Conservation (phyloP, 1,140 invertebrate genomes). For the Hestina assimilis region DNA sequence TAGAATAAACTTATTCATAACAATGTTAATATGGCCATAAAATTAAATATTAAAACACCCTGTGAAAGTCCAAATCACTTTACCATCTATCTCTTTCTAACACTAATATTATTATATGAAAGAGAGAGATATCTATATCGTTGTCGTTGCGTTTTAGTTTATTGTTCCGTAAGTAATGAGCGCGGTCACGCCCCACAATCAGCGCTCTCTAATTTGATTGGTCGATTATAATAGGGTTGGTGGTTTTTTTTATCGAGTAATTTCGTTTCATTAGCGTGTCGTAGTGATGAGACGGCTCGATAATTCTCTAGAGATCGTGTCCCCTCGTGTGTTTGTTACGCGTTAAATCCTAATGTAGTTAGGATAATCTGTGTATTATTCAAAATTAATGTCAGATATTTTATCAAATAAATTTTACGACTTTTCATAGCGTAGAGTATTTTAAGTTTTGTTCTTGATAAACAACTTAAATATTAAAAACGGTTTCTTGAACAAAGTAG, state of each 20-base stretch:
- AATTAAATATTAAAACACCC: conserved; percentile 72
- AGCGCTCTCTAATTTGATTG: conserved; percentile 47
- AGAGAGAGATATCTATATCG: conserved; percentile 41
- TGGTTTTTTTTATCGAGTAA: conserved; percentile 52
- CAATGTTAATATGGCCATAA: conserved; percentile 63
- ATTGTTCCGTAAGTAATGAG: conserved; percentile 58
- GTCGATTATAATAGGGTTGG: conserved; percentile 53
- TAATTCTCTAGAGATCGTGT: conserved; percentile 2
- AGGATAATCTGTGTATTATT: neutral
- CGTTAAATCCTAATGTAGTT: conserved; percentile 8
- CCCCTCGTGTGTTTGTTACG: neutral
- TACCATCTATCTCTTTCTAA: conserved; percentile 37
- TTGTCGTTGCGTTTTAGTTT: conserved; percentile 18
- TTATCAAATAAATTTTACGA: neutral
- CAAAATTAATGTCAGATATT: neutral
- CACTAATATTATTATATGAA: neutral
- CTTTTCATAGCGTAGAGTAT: too few species aligned
- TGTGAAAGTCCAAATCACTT: conserved; percentile 48
- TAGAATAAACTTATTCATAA: conserved; percentile 65
- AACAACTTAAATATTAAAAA: too few species aligned
- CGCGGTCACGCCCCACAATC: conserved; percentile 64
- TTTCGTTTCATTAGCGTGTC: conserved; percentile 53
- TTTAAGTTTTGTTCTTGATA: too few species aligned
- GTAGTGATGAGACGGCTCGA: conserved; percentile 19
- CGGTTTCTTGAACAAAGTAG: too few species aligned